Evolutionary conservation across 2,888 invertebrate species (phyloP).

Genomic region (Galerucella nymphaeae): DNA sequence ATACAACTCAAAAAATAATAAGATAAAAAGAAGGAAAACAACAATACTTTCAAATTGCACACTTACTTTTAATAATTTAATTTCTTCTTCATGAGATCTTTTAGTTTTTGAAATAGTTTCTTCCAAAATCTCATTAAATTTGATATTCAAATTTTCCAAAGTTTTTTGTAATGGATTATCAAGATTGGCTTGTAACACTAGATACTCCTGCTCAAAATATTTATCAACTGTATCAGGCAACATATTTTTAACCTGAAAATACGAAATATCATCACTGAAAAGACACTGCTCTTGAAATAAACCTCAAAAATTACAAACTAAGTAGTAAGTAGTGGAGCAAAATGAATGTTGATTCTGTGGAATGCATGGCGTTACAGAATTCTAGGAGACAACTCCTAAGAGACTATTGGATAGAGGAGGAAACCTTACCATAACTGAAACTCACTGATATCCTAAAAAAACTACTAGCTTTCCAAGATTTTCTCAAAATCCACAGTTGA

Average conservation of each 20-base stretch:
- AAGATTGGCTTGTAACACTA: slow-evolving; percentile 49
- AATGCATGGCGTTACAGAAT: too few relatives aligned
- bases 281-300: background rate
- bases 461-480: too few relatives aligned
- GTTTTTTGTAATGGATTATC: slow-evolving; percentile 45
- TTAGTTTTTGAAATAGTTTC: slow-evolving; percentile 46
- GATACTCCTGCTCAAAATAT: slow-evolving; percentile 33
- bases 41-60: background rate
- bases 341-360: too few relatives aligned
- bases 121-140: slow-evolving; percentile 51
- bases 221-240: background rate
- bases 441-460: too few relatives aligned
- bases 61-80: slow-evolving; percentile 54
- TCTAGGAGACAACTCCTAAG: too few relatives aligned
- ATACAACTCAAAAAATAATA: too few relatives aligned
- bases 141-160: slow-evolving; percentile 51
- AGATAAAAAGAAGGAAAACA: background rate
- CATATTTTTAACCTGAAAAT: background rate
- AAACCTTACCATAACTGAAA: too few relatives aligned
- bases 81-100: slow-evolving; percentile 49
- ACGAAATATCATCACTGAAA: background rate
- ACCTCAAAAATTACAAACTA: too few relatives aligned
- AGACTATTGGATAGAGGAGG: too few relatives aligned
- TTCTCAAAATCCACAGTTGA: too few relatives aligned
- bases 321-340: too few relatives aligned